Conservation (phyloP, 2,888 invertebrate genomes). For the Halictus ligatus region DNA sequence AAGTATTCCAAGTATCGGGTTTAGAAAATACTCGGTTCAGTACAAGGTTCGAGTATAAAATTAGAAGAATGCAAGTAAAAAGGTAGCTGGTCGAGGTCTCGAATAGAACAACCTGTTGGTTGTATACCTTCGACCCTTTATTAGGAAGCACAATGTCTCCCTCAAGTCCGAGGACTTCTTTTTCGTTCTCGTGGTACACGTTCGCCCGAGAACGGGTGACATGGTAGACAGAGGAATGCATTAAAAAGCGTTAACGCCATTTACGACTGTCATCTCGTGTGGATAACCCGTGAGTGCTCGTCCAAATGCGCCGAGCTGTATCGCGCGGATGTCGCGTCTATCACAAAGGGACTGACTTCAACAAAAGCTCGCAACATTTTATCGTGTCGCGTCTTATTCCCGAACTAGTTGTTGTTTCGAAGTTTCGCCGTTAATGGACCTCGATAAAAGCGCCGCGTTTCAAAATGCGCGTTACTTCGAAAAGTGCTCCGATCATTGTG, state of each 20-base stretch:
- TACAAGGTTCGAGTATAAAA: not conserved
- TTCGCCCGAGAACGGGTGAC: constrained; percentile 11
- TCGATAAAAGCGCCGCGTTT: constrained; percentile 47
- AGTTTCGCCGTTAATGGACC: constrained; percentile 50
- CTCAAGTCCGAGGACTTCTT: constrained; percentile 47
- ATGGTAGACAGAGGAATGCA: constrained; percentile 57
- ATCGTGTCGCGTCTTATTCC: constrained; percentile 44
- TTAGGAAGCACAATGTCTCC: constrained; percentile 59
- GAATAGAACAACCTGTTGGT: constrained; percentile 60
- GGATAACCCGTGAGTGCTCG: constrained; percentile 73
- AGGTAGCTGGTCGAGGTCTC: not conserved
- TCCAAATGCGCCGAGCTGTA: constrained; percentile 31
- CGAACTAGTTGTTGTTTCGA: constrained; percentile 37
- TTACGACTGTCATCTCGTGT: constrained; percentile 72
- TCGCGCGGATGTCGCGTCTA: constrained; percentile 1
- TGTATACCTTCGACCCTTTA: constrained; percentile 47
- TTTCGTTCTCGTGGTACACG: constrained; percentile 40
- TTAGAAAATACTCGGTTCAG: not conserved
- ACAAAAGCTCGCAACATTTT: constrained; percentile 59
- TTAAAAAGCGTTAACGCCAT: constrained; percentile 70
- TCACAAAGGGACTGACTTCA: constrained; percentile 18
- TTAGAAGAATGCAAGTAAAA: constrained; percentile 17
- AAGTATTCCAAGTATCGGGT: not conserved
- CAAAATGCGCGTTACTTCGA: not conserved
- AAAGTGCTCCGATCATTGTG: not conserved